Base-by-base conservation (phyloP, 2,888 invertebrate genomes). In the Carabus problematicus region DNA sequence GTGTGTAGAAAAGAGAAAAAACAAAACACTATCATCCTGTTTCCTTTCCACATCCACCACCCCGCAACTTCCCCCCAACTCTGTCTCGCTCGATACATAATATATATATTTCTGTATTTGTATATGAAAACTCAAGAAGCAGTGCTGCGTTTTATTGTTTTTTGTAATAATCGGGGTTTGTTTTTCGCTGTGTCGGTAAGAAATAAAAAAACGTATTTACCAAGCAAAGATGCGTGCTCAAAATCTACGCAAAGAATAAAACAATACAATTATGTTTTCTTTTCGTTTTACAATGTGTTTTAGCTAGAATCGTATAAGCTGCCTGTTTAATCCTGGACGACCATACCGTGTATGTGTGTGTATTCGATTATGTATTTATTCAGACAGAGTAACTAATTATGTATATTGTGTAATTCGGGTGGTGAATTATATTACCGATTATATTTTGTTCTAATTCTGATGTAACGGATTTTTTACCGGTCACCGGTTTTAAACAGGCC, bases 131-230 rank as follows among this genome's bases (percentile, higher is more conserved):
- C 11, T 11, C n/a, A n/a, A 59, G 40, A 58, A 40, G 66, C 66
- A 66, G 66, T 66, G 66, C 66, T 66, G 59, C 59, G 59, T 66
- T 66, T 59, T 66, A 59, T 59, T 66, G 59, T 66, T 52, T n/a
- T n/a, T 52, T 52, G 19, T 18, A 52, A 52, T 9, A 52, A 58
- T 64, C 64, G 58, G 64, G 64, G 29, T 43, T 66, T 59, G 3
- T 29, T 29, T n/a, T n/a, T n/a, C n/a, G n/a, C n/a, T n/a, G n/a
- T n/a, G n/a, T 29, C 29, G 29, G 29, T 29, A 6, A 29, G 6
- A 29, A 29, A n/a, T n/a, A n/a, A 29, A 29, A 29, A 29, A 29
- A 29, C 29, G 29, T 29, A 29, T 29, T 29, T 29, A 6, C 29
- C 29, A 29, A 6, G 3, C 2, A 29, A 29, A 6, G 29, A 29